A percentile compares a stretch with the other conserved stretches of the same genome.
Conservation (phyloP, 2,113 vertebrate genomes). For the Cariama cristata region DNA sequence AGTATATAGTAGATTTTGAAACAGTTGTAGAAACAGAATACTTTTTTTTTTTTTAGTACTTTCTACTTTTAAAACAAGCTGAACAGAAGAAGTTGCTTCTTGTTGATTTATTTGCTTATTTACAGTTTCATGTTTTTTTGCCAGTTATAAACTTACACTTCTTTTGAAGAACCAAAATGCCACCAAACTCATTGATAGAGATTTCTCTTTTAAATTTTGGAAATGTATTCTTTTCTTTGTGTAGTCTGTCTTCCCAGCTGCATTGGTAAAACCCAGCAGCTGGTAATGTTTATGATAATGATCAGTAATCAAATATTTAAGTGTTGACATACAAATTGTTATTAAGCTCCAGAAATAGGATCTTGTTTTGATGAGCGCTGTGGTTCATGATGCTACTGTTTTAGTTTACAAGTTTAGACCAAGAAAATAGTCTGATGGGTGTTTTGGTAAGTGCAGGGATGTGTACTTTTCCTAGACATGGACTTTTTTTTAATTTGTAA, state of each 20-base stretch:
- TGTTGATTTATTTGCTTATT: not conserved
- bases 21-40: not conserved
- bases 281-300: not conserved
- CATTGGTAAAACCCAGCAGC: not conserved
- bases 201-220: not conserved
- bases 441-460: not conserved
- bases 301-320: constrained; percentile 36
- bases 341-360: not conserved
- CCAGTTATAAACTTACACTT: not conserved
- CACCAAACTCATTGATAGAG: not conserved
- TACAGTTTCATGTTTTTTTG: not conserved
- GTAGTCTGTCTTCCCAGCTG: not conserved
- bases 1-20: not conserved
- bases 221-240: not conserved
- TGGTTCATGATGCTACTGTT: not conserved
- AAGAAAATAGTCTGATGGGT: not conserved
- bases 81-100: not conserved
- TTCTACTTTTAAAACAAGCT: not conserved
- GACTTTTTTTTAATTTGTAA: not conserved
- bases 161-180: not conserved
- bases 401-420: not conserved
- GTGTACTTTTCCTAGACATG: not conserved
- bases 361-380: not conserved
- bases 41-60: not conserved
- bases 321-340: constrained; percentile 17